A percentile compares a stretch with the other conserved stretches of the same genome.
Conservation (phyloP, 2,113 vertebrate genomes). For the Prunella fulvescens region DNA sequence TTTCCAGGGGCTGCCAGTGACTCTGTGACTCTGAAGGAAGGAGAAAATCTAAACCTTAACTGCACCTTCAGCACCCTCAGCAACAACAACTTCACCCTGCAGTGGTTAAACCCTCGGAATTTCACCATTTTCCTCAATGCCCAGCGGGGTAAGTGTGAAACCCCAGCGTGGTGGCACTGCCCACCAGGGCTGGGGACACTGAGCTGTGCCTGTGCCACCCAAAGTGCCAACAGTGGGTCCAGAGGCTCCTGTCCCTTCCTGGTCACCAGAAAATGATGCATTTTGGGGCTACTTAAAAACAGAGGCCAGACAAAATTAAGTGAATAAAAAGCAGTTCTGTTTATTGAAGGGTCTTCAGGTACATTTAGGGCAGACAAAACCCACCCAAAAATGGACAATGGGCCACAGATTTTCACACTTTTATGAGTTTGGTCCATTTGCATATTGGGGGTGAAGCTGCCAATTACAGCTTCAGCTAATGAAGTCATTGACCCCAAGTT, state of each 20-base stretch:
- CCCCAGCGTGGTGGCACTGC: fast-evolving
- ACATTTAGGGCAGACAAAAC: background rate
- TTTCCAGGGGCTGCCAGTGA: background rate
- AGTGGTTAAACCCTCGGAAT: constrained; percentile 25
- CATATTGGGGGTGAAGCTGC: background rate
- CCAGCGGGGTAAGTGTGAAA: constrained; percentile 26
- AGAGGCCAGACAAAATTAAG: background rate
- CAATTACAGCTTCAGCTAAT: background rate
- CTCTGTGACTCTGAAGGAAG: constrained; percentile 1
- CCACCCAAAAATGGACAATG: background rate
- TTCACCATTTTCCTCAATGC: constrained; percentile 40
- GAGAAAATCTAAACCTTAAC: background rate
- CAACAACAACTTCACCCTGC: fast-evolving
- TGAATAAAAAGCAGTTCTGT: background rate
- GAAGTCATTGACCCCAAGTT: background rate
- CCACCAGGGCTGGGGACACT: background rate
- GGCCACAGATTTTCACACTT: background rate
- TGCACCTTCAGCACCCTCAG: background rate
- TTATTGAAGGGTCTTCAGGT: background rate
- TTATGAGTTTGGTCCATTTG: background rate
- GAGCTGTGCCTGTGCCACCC: background rate
- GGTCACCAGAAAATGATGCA: background rate
- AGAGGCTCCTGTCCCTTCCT: background rate
- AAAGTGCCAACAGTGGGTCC: background rate
- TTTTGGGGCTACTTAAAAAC: background rate